These are phyloP conservation scores for Leptonema lineaticorne DNA, from an alignment of 1,140 invertebrate species.

Conservation along the genomic window DNA sequence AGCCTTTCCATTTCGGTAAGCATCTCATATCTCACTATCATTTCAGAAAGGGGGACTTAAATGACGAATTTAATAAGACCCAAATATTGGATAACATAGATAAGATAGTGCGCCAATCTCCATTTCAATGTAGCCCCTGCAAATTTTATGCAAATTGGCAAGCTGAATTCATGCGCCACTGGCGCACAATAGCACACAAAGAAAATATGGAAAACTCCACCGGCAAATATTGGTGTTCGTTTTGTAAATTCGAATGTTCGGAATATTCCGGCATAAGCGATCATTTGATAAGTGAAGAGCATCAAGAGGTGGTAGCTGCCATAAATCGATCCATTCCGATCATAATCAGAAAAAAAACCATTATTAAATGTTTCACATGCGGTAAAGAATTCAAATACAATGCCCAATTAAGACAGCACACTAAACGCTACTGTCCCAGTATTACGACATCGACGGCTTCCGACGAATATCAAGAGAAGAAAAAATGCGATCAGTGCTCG, in stretches of 20 bases:
- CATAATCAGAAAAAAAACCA: conserved; percentile 68
- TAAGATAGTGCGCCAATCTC: conserved; percentile 73
- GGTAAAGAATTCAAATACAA: conserved; percentile 67
- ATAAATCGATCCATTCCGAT: conserved; percentile 79
- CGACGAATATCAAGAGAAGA: conserved; percentile 65
- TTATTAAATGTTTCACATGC: conserved; percentile 65
- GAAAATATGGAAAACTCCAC: conserved; percentile 52
- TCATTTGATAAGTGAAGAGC: conserved; percentile 67
- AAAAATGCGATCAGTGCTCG: conserved; percentile 61
- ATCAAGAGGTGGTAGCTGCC: conserved; percentile 69
- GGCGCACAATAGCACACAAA: conserved; percentile 66
- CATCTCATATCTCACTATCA: conserved; percentile 84
- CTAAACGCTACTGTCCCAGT: conserved; percentile 56
- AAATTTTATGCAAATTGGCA: conserved; percentile 81
- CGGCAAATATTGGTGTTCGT: conserved; percentile 71
- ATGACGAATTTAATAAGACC: conserved; percentile 54
- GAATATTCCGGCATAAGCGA: conserved; percentile 65
- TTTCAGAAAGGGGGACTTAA: conserved; percentile 66
- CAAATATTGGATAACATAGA: conserved; percentile 76
- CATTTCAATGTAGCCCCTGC: conserved; percentile 81
- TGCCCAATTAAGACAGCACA: conserved; percentile 67
- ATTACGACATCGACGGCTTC: conserved; percentile 54
- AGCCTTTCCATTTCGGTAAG: conserved; percentile 71
- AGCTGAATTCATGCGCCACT: conserved; percentile 71
- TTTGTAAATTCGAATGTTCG: conserved; percentile 73